Evolutionary conservation across 1,140 invertebrate species (phyloP).

Genomic region (Sipha flava): DNA sequence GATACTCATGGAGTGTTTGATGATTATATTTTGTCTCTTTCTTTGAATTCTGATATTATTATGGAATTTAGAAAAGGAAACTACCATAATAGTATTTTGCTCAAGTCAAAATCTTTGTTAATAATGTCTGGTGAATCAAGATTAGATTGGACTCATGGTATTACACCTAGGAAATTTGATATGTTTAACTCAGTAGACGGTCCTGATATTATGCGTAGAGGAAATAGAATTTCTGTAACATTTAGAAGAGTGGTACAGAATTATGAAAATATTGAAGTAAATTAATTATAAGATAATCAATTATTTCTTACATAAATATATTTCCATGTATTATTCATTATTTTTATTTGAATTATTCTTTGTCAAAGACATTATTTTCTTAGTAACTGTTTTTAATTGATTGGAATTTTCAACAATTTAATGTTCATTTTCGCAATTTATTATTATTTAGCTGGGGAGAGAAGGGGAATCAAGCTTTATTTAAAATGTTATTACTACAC

Average conservation of each 20-base stretch:
- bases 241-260: constrained; percentile 62
- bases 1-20: constrained; percentile 92
- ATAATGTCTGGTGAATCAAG: constrained; percentile 75
- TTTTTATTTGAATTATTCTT: too few species aligned
- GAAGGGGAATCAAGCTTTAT: too few species aligned
- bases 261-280: constrained; percentile 37
- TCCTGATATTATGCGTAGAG: constrained; percentile 52
- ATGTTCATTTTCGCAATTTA: too few species aligned
- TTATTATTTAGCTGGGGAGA: too few species aligned
- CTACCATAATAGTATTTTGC: constrained; percentile 52
- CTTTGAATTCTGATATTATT: constrained; percentile 71
- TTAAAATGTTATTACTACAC: too few species aligned
- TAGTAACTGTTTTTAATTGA: too few species aligned
- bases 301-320: too few species aligned
- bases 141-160: constrained; percentile 78
- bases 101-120: constrained; percentile 70
- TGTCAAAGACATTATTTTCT: too few species aligned
- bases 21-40: constrained; percentile 78
- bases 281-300: neutral
- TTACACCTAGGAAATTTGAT: constrained; percentile 74
- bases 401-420: too few species aligned
- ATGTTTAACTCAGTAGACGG: constrained; percentile 50
- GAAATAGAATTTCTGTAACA: constrained; percentile 72
- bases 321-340: too few species aligned
- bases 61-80: constrained; percentile 77